Evolutionary conservation across 2,888 invertebrate species (phyloP).

Genomic region (Apamea monoglypha): DNA sequence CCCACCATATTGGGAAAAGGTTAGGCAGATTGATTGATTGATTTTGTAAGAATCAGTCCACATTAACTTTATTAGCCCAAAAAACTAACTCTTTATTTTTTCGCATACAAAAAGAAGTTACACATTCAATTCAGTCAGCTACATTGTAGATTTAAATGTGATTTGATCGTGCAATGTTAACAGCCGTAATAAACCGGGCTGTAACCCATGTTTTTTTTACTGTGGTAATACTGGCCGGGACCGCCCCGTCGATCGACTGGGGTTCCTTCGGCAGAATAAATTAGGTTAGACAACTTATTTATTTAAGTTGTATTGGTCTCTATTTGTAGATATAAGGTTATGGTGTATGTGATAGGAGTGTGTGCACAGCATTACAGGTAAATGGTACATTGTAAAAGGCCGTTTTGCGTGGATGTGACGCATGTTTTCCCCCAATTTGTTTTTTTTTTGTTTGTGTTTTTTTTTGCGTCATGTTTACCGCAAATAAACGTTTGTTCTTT

Average conservation of each 20-base stretch:
- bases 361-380: neutral
- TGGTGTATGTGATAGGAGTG: neutral
- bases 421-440: too few species aligned
- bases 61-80: neutral
- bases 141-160: conserved; percentile 64
- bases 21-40: neutral
- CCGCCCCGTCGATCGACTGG: conserved; percentile 59
- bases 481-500: too few species aligned
- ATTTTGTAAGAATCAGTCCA: neutral
- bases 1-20: neutral
- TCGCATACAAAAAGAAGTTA: conserved; percentile 21
- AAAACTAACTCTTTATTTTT: neutral
- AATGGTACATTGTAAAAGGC: neutral
- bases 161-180: conserved; percentile 68
- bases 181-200: conserved; percentile 65
- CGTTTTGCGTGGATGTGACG: too few species aligned
- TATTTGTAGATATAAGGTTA: neutral
- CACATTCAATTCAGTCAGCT: conserved; percentile 32
- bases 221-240: conserved; percentile 56
- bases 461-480: too few species aligned
- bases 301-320: conserved; percentile 1
- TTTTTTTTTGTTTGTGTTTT: too few species aligned
- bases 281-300: conserved; percentile 39
- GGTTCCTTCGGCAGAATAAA: conserved; percentile 55
- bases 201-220: conserved; percentile 66